Evolutionary conservation across 2,797 vertebrate species (phyloP).

Genomic region (Rhinoraja longicauda): DNA sequence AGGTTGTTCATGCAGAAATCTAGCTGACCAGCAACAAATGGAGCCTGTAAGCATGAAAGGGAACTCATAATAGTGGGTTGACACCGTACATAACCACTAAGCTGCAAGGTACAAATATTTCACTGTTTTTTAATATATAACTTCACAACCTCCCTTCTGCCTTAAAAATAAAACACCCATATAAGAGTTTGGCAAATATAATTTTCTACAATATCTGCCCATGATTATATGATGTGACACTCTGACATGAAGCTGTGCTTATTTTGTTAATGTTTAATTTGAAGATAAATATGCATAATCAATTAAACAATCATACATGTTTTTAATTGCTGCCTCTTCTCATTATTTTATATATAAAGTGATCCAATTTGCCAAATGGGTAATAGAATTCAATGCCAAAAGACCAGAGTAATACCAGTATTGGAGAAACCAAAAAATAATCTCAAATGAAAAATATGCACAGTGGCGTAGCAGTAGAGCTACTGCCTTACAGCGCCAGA

Average conservation of each 20-base stretch:
- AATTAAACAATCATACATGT: background rate
- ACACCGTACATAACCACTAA: background rate
- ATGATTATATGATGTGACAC: background rate
- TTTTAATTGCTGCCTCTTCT: background rate
- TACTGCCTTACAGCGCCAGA: no score
- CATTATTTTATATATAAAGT: background rate
- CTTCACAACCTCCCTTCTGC: background rate
- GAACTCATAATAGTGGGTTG: background rate
- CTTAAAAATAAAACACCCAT: background rate
- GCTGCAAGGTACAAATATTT: background rate
- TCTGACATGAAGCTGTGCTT: background rate
- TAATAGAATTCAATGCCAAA: background rate
- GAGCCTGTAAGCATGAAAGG: conserved; percentile 42
- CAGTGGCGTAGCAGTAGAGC: no score
- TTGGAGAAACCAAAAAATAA: no score
- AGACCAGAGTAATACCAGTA: background rate
- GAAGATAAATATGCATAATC: background rate
- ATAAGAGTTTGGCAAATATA: background rate
- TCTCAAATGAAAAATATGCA: no score
- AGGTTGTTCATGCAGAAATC: conserved; percentile 65
- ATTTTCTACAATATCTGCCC: background rate
- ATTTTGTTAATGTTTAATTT: background rate
- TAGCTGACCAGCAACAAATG: conserved; percentile 64
- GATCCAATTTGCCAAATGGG: background rate
- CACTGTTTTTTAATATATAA: background rate